Evolutionary conservation across 2,113 vertebrate genomes (phyloP), one percentile per base, ranked within the genome.

Genomic region (Crypturellus undulatus): DNA sequence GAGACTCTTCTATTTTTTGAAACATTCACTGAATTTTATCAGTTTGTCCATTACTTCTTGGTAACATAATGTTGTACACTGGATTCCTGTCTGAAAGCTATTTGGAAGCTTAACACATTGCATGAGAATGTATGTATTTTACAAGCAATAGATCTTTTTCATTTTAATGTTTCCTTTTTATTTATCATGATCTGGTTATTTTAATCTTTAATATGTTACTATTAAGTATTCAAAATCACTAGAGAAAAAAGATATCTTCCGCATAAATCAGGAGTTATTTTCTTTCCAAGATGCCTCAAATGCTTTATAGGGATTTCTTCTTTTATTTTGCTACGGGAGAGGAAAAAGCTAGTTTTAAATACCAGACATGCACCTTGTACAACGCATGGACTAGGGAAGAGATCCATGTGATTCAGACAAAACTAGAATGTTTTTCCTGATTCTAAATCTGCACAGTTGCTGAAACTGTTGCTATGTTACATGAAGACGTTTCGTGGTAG

Each of bases 391-490:
- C 13, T 3, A 34, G 7, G 16, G 67, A 72, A 72, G 21, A 10
- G 30, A 84, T 30, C 70, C 24, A 1, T 69, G 36, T 17, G 12
- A n/a, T 84, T 81, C 62, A 52, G n/a, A 92, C 62, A 30, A 62
- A 68, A 76, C 45, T 58, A 49, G 25, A 25, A 47, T 28, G 18
- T 40, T 92, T 93, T 76, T 60, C 56, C 79, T 85, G 10, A 49
- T 58, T 73, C 88, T 63, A 85, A 93, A 94, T 90, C 79, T 62
- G 59, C 47, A 93, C 38, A 36, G 47, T 63, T 75, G 65, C 52
- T 67, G 67, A 92, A 94, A 30, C 71, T 90, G 92, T 96, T 97
- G 94, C 84, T 72, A 96, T 92, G 69, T 75, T 96, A 87, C 88
- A 79, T 56, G 87, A 76, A 94, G 78, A 94, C 38, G 90, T 92